Percentiles rank a stretch among this genome's conserved stretches.
phyloP scores from a whole-genome alignment of 2,888 invertebrate genomes.

The Drosophila cognata region DNA sequence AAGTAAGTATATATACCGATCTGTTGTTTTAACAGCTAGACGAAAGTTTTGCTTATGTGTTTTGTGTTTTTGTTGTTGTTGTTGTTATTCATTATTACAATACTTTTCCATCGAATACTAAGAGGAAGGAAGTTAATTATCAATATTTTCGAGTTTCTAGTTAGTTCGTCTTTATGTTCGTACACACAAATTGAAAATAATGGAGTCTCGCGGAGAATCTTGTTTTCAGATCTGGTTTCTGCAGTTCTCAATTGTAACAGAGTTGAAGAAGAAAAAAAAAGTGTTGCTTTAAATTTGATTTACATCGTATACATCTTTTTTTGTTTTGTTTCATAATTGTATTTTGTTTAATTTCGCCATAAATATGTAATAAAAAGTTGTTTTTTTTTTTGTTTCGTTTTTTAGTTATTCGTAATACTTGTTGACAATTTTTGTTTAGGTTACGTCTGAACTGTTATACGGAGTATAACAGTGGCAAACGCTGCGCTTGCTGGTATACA shows the following conservation, averaged over 20 bases:
- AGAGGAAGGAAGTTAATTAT: constrained; percentile 60
- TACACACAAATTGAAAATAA: neutral
- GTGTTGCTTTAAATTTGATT: constrained; percentile 59
- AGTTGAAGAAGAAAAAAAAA: constrained; percentile 22
- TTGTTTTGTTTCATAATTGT: constrained; percentile 24
- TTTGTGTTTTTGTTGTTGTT: neutral
- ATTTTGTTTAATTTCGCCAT: constrained; percentile 43
- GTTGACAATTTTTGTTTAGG: constrained; percentile 44
- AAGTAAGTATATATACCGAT: constrained; percentile 39
- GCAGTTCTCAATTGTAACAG: constrained; percentile 9
- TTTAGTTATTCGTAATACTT: constrained; percentile 49
- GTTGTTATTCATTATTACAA: constrained; percentile 49
- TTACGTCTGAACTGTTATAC: constrained; percentile 42
- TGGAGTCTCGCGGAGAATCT: constrained; percentile 2
- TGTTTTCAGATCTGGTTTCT: constrained; percentile 7
- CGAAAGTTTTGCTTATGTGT: constrained; percentile 22
- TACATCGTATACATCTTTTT: constrained; percentile 69
- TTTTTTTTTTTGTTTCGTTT: constrained; percentile 5
- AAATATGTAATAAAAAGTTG: constrained; percentile 55
- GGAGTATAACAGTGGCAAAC: constrained; percentile 44
- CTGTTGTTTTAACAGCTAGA: constrained; percentile 37
- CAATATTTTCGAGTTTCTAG: constrained; percentile 36
- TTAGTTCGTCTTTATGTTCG: constrained; percentile 6
- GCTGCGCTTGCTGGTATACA: constrained; percentile 54
- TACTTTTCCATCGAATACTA: constrained; percentile 69